phyloP scores from a whole-genome alignment of 2,797 vertebrate species.

The Dendrocincla tyrannina region DNA sequence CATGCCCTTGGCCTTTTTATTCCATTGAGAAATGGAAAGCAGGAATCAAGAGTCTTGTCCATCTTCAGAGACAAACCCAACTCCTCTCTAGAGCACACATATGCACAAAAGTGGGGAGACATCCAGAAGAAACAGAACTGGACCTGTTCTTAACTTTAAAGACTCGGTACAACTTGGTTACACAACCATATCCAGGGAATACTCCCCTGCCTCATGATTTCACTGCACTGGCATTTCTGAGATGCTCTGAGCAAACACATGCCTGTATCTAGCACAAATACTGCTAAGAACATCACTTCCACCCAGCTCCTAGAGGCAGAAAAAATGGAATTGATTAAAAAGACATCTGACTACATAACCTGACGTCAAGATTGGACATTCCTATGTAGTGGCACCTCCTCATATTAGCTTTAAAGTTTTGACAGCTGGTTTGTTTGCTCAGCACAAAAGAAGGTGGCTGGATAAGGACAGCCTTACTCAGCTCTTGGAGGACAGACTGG shows the following conservation, averaged over 20 bases:
- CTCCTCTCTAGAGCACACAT: background rate
- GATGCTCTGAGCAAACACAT: constrained; percentile 7
- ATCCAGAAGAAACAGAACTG: background rate
- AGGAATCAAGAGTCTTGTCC: background rate
- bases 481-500: background rate
- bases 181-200: background rate
- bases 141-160: background rate
- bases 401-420: constrained; percentile 15
- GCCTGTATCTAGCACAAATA: background rate
- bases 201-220: background rate
- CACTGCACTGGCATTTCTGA: background rate
- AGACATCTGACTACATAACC: background rate
- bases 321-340: background rate
- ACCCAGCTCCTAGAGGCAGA: background rate
- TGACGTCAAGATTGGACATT: background rate
- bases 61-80: background rate
- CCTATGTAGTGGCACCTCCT: background rate
- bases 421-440: constrained; percentile 8
- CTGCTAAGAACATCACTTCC: background rate
- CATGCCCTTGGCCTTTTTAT: background rate
- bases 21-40: background rate
- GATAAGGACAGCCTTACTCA: background rate
- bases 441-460: background rate
- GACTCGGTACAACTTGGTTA: background rate
- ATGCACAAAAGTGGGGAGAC: accelerated